These are phyloP conservation scores for Hypsopygia costalis DNA, from an alignment of 2,888 invertebrate species.

Conservation along the genomic window DNA sequence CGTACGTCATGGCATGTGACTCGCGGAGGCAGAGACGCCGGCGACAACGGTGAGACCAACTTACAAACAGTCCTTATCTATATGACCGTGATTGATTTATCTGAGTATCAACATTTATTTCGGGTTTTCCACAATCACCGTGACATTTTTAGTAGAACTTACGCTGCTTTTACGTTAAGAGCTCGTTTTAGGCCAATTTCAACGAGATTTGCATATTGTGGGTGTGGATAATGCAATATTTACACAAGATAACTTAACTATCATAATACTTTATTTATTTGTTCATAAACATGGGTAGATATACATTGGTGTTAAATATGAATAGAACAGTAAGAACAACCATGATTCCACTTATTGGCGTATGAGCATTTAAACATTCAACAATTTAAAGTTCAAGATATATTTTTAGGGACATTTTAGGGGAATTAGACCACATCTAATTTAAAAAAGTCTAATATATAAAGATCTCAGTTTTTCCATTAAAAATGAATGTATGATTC, in stretches of 20 bases:
- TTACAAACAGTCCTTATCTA: constrained; percentile 51
- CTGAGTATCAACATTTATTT: constrained; percentile 41
- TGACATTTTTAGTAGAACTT: constrained; percentile 6
- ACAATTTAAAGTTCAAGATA: too few relatives aligned
- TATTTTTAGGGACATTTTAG: too few relatives aligned
- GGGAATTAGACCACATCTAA: too few relatives aligned
- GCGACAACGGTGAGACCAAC: constrained; percentile 26
- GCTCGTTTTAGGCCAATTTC: background rate
- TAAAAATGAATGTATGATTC: too few relatives aligned
- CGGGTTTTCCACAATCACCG: constrained; percentile 23
- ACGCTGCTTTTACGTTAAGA: background rate
- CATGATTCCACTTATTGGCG: too few relatives aligned
- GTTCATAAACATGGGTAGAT: too few relatives aligned
- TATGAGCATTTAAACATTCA: too few relatives aligned
- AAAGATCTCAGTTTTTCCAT: too few relatives aligned
- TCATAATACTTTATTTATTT: too few relatives aligned
- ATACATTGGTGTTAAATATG: too few relatives aligned
- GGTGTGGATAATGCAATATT: background rate
- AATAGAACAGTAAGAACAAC: too few relatives aligned
- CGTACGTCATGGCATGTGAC: constrained; percentile 16
- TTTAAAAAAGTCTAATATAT: too few relatives aligned
- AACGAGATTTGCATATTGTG: background rate
- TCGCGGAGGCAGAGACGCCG: constrained; percentile 2
- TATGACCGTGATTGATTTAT: constrained; percentile 70
- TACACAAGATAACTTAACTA: background rate